Evolutionary conservation across 2,113 vertebrate genomes (phyloP), one percentile per base, ranked within the genome.

Genomic region (Sinocyclocheilus anophthalmus): DNA sequence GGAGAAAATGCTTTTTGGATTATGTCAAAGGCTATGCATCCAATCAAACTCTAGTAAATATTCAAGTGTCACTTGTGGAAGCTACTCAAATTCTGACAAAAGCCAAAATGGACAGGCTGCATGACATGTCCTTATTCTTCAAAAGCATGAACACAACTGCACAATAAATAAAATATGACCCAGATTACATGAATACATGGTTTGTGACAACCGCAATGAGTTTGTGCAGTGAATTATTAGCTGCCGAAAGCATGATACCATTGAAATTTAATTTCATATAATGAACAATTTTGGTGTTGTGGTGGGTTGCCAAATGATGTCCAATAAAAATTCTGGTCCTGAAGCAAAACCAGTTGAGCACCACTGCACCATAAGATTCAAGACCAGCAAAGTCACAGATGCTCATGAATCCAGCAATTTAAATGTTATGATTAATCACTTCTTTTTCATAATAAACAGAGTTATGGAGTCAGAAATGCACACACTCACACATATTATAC

Each of bases 221-320:
- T 53, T 53, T 33, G 50, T 53, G 48, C 48, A 53, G 26, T 20
- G 50, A 77, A 55, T 77, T 55, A 77, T 77, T 77, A 9, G 24
- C 76, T 77, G 76, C 76, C 76, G 50, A 55, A 77, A 77, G 76
- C 76, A 77, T 55, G 24, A 20, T 26, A 55, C 24, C 45, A 55
- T 55, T 77, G 24, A 55, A 77, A 77, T 55, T 55, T 16, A 77
- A 77, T 77, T 77, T 30, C 20, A 3, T 33, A 77, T 55, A 77
- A 77, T 77, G 76, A 77, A 77, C n/a, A 77, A 77, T 55, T 77
- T 77, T 55, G 76, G 76, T 77, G 76, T 18, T 77, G 45, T 77
- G 76, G 76, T 77, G 48, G 7, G 26, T 12, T 55, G 16, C 76
- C 76, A 77, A 77, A 77, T 77, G 14, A 53, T 55, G 16, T 26